Base-by-base conservation (phyloP, 2,797 vertebrate genomes). In the Micropoecilia bifurca region DNA sequence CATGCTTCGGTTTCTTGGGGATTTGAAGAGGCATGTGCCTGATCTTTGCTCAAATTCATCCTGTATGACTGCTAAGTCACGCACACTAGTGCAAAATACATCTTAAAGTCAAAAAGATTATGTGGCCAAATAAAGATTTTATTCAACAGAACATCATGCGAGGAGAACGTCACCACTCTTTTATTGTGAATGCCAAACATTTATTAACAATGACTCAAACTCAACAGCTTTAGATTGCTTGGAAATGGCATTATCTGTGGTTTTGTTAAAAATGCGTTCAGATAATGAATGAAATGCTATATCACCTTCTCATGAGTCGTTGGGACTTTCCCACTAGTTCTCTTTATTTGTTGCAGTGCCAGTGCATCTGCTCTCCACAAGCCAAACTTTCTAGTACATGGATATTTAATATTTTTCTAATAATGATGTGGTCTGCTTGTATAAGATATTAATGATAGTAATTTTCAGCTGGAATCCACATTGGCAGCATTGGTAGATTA, bases 131-230 rank as follows among this genome's bases (percentile, higher is more conserved):
- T n/a, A 72, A 76, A 79, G 46, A 61, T 80, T 82, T 83, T 57
- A 72, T 75, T 71, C 78, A 80, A 77, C 39, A 75, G 73, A 71
- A 75, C 36, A 3, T 71, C 76, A 71, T 55, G 43, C 77, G 33
- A 25, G 81, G 61, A 76, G 47, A 77, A 75, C 76, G 41, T 25
- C 45, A 10, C 1, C 8, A 9, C 1, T 25, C n/a, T 85, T 83
- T 80, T 68, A 81, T 77, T 71, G 71, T 77, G 25, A 55, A 73
- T 82, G 71, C 6, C 16, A 48, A 71, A 69, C 39, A 83, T 85
- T 82, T 80, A n/a, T 39, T 45, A 36, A 50, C 1, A 41, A 74
- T 71, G 73, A 73, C 33, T 80, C 36, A 76, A 41, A 61, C n/a
- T 73, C 10, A n/a, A 69, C n/a, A 82, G 48, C 3, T n/a, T 13